phyloP scores from a whole-genome alignment of 2,888 invertebrate species.

The Rhamphomyia laevipes region DNA sequence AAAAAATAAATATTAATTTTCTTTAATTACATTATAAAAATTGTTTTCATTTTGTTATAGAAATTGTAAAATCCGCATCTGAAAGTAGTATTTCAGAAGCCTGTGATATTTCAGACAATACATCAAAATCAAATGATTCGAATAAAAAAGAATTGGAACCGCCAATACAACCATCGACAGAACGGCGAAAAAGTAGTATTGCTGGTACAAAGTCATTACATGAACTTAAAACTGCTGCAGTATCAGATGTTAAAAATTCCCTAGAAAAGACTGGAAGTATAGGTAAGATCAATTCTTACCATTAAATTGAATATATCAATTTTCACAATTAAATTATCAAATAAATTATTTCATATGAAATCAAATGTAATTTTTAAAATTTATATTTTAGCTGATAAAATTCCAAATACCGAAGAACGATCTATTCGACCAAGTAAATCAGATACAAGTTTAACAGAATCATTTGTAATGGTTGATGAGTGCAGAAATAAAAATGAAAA shows the following conservation, averaged over 20 bases:
- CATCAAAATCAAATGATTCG: conserved; percentile 51
- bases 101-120: conserved; percentile 58
- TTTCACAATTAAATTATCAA: background rate
- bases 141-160: conserved; percentile 6
- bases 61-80: conserved; percentile 70
- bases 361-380: no score
- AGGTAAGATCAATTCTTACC: background rate
- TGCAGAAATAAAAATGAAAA: conserved; percentile 24
- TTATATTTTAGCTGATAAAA: conserved; percentile 15
- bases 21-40: background rate
- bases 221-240: conserved; percentile 37
- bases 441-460: conserved; percentile 81
- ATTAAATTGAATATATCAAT: conserved; percentile 9
- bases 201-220: conserved; percentile 35
- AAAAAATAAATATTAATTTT: background rate
- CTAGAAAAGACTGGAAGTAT: conserved; percentile 10
- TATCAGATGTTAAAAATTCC: conserved; percentile 22
- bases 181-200: conserved; percentile 32
- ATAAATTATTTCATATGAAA: background rate
- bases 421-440: conserved; percentile 76
- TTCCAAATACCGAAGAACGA: conserved; percentile 41
- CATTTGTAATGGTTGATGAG: conserved; percentile 67
- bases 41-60: conserved; percentile 20
- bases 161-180: conserved; percentile 10
- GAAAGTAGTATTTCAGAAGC: conserved; percentile 79